These are phyloP conservation scores for Mythimna ferrago DNA, from an alignment of 2,888 invertebrate species.

Conservation along the genomic window DNA sequence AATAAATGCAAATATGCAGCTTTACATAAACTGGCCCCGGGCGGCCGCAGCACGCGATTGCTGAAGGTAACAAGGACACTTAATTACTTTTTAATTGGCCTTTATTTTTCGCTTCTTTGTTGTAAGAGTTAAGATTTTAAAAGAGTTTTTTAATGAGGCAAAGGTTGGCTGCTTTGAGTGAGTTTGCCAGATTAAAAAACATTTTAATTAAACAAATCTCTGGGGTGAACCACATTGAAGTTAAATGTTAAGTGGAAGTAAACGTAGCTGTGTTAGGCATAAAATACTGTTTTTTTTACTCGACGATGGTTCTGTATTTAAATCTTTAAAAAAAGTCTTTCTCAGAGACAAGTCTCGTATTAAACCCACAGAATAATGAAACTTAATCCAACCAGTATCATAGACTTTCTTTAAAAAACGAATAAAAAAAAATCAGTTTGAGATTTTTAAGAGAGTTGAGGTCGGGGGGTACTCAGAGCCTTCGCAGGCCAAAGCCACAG, in stretches of 20 bases:
- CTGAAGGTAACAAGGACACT: slow-evolving; percentile 28
- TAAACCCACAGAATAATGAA: background rate
- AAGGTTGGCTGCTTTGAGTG: slow-evolving; percentile 12
- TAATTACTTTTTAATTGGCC: slow-evolving; percentile 47
- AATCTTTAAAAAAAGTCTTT: background rate
- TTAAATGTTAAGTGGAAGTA: slow-evolving; percentile 3
- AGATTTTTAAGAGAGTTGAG: slow-evolving; percentile 27
- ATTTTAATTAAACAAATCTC: slow-evolving; percentile 24
- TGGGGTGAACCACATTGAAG: background rate
- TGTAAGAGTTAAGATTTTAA: slow-evolving; percentile 15
- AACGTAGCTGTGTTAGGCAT: background rate
- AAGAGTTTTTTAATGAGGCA: slow-evolving; percentile 41
- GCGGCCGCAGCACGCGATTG: slow-evolving; percentile 47
- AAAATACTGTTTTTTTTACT: background rate
- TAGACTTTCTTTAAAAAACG: slow-evolving; percentile 10
- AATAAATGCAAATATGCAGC: slow-evolving; percentile 64
- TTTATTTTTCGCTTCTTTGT: slow-evolving; percentile 27
- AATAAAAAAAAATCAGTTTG: background rate
- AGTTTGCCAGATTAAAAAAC: slow-evolving; percentile 17
- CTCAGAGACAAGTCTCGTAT: background rate
- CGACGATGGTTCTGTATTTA: background rate
- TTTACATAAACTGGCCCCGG: slow-evolving; percentile 29
- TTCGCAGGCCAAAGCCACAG: slow-evolving; percentile 47
- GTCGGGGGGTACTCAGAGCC: slow-evolving; percentile 34
- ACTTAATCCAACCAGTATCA: slow-evolving; percentile 1